These are phyloP conservation scores for Onchidella celtica DNA, from an alignment of 2,888 invertebrate genomes.

Conservation along the genomic window DNA sequence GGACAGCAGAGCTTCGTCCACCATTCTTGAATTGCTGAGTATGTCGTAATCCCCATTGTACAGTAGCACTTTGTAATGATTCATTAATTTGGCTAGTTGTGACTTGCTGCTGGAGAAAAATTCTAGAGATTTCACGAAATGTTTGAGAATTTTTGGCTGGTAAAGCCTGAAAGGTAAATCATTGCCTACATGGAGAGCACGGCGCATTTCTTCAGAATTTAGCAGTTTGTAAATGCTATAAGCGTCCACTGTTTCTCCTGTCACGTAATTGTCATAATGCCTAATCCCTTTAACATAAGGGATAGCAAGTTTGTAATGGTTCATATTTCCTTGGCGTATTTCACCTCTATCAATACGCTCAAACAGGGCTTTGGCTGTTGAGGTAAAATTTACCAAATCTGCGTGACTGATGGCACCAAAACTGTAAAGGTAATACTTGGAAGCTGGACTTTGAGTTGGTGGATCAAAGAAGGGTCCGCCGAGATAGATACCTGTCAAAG, in stretches of 20 bases:
- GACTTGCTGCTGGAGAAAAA: neutral
- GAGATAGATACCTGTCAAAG: slow-evolving; percentile 74
- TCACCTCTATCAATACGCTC: neutral
- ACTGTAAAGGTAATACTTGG: neutral
- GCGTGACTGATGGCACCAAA: neutral
- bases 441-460: slow-evolving; percentile 55
- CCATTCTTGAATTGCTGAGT: neutral
- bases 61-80: neutral
- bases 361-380: neutral
- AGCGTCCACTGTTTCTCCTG: neutral
- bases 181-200: neutral
- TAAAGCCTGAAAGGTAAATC: neutral
- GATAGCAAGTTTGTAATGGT: too few species aligned
- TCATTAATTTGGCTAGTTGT: neutral
- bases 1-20: neutral
- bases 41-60: neutral
- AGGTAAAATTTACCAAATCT: neutral
- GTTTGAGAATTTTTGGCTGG: too few species aligned
- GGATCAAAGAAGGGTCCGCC: slow-evolving; percentile 78
- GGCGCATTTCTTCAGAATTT: neutral
- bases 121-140: too few species aligned
- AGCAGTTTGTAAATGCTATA: neutral
- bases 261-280: neutral
- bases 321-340: neutral
- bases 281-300: too few species aligned